A percentile compares a stretch with the other conserved stretches of the same genome.
These are phyloP conservation scores for Magallana ariakensis DNA, from an alignment of 1,140 invertebrate species.

Conservation along the genomic window DNA sequence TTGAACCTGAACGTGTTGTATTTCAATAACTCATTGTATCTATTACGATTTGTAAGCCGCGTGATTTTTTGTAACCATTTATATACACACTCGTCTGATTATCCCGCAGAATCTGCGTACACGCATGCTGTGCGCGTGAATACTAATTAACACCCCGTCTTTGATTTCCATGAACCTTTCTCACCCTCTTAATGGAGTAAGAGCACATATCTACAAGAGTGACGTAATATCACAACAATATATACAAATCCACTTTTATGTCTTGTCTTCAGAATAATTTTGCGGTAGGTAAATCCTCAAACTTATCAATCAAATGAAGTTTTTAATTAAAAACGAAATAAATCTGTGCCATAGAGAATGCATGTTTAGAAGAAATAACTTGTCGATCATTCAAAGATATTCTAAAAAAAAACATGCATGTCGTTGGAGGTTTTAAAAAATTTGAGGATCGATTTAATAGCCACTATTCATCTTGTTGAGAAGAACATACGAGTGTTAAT, in stretches of 20 bases:
- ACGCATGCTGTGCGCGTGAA: conserved; percentile 16
- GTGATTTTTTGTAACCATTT: background rate
- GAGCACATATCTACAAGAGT: background rate
- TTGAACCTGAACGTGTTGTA: background rate
- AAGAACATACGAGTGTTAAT: background rate
- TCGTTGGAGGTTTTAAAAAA: too few relatives aligned
- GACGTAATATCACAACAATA: background rate
- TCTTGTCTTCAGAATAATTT: too few relatives aligned
- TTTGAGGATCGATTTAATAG: background rate
- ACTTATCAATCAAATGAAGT: too few relatives aligned
- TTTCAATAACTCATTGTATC: background rate
- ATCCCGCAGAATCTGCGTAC: background rate
- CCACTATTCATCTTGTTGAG: background rate
- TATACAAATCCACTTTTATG: too few relatives aligned
- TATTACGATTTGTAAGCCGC: background rate
- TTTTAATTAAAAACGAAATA: too few relatives aligned
- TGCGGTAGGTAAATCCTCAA: too few relatives aligned
- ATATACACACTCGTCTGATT: background rate
- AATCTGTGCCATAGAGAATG: too few relatives aligned
- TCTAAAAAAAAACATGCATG: too few relatives aligned
- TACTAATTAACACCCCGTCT: conserved; percentile 17
- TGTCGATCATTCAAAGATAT: too few relatives aligned
- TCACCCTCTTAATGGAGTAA: background rate
- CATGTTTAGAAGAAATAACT: too few relatives aligned
- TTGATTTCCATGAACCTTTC: background rate